Evolutionary conservation across 2,888 invertebrate species (phyloP), one percentile per base, ranked within the genome.

Genomic region (Eueremaeus valkanovi): DNA sequence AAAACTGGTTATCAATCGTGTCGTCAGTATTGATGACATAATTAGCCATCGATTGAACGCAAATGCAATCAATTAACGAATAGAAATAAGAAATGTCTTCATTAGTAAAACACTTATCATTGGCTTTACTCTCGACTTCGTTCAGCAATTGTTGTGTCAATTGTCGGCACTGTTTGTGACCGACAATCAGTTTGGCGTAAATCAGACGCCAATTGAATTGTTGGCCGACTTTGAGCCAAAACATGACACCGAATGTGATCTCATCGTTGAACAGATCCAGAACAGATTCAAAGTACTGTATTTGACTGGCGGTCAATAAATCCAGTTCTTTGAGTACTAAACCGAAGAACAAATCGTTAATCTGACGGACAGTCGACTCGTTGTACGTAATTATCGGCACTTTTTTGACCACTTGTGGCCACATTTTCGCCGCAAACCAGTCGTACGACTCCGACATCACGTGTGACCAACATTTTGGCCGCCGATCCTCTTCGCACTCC

Each of bases 201-300:
- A 45, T 40, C 13, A 70, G 29, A n/a, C 70, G 70, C 70, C 70
- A 70, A 45, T 70, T 70, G 70, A 70, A 70, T 42, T 70, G 70
- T 18, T 33, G 36, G 36, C 70, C 42, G 8, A 70, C 16, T 42
- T 70, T 70, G 6, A 70, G 70, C 42, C 45, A 70, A 70, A 42
- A 70, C 3, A 21, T 42, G 11, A 70, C 11, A 0, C 70, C 70
- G 45, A 70, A 42, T 11, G 42, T 42, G 40, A 70, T 70, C 29
- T 70, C 27, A 29, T 70, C 45, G 29, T 70, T 45, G 24, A 70
- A 70, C 6, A 70, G 3, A 16, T 70, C 70, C 9, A 70, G 27
- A 24, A 70, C 45, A 18, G 70, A 9, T 27, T 70, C 70, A 27
- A 45, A 45, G 45, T 45, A 27, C 27, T 29, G 21, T n/a, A 27